Conservation (phyloP, 2,888 invertebrate genomes). For the Heliconius ismenius region DNA sequence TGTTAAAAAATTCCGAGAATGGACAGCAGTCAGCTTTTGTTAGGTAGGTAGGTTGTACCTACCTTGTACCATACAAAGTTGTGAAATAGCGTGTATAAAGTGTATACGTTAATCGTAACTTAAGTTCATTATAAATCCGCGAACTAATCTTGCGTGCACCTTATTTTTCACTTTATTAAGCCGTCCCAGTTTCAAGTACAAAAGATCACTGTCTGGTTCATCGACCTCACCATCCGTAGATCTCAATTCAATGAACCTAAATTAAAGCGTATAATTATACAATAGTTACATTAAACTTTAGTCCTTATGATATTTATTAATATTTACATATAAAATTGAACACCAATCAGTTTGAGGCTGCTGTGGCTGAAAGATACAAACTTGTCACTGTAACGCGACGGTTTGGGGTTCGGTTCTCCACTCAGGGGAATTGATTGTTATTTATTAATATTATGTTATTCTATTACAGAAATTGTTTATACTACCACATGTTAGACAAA, state of each 20-base stretch:
- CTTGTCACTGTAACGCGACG: too few relatives aligned
- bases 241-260: conserved; percentile 10
- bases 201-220: conserved; percentile 31
- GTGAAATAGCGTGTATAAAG: too few relatives aligned
- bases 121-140: background rate
- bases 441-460: too few relatives aligned
- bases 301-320: background rate
- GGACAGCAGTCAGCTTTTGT: too few relatives aligned
- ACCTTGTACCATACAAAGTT: too few relatives aligned
- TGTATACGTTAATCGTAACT: background rate
- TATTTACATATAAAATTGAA: background rate
- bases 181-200: conserved; percentile 25
- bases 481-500: too few relatives aligned
- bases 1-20: too few relatives aligned
- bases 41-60: too few relatives aligned
- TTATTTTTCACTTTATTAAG: conserved; percentile 16
- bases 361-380: too few relatives aligned
- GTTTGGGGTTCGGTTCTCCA: too few relatives aligned
- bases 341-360: background rate
- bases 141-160: background rate
- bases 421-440: too few relatives aligned
- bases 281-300: conserved; percentile 4
- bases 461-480: too few relatives aligned
- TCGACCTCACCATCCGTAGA: conserved; percentile 21
- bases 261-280: conserved; percentile 13